Evolutionary conservation across 2,888 invertebrate genomes (phyloP).

Genomic region (Agrotis clavis): DNA sequence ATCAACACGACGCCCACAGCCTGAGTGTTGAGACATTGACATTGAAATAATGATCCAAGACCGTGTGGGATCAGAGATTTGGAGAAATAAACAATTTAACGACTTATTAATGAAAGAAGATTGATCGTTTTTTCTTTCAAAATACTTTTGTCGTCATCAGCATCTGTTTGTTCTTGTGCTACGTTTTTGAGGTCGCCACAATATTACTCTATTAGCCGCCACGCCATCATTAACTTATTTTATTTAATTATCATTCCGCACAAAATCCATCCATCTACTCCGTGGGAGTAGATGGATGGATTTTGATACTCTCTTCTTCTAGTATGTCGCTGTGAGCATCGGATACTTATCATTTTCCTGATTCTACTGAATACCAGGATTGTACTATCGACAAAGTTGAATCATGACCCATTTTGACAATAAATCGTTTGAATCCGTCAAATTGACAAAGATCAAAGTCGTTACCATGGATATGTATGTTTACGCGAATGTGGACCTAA

Average conservation of each 20-base stretch:
- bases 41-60: constrained; percentile 39
- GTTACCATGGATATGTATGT: no score
- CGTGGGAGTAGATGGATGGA: no score
- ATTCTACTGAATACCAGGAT: background rate
- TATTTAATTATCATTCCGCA: background rate
- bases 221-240: background rate
- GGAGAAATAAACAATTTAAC: constrained; percentile 41
- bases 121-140: constrained; percentile 1
- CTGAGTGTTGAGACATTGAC: constrained; percentile 33
- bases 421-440: no score
- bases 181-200: background rate
- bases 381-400: no score
- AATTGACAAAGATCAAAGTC: no score
- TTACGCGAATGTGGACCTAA: no score
- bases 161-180: no score
- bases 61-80: constrained; percentile 33
- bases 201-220: background rate
- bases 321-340: background rate
- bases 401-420: no score
- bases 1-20: constrained; percentile 40
- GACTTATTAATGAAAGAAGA: constrained; percentile 5
- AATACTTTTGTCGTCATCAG: background rate
- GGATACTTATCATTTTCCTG: background rate
- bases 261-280: background rate
- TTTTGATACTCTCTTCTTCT: background rate